Evolutionary conservation across 2,888 invertebrate species (phyloP), one percentile per base, ranked within the genome.

Genomic region (Ptychoptera albimana): DNA sequence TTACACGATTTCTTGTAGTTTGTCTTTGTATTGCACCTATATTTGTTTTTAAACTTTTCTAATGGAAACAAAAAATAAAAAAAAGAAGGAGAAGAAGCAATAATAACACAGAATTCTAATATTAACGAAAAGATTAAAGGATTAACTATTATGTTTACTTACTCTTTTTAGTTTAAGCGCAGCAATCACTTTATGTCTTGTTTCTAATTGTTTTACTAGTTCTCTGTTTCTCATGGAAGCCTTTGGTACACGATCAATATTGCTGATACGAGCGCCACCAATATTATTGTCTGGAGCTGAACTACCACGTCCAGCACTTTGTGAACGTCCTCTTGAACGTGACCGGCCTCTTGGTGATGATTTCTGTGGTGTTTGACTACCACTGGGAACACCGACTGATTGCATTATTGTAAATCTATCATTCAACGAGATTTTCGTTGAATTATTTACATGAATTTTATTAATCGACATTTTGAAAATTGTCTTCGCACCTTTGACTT

Each of bases 351-450:
- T 35, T 46, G 39, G 31, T 38, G 44, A 29, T 46, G 40, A 23
- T 45, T 45, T 31, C 48, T 47, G 15, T 51, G 52, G 16, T 48
- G 48, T 29, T 51, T 50, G 51, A 54, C 49, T 54, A 56, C 49
- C 53, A 39, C 46, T 49, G 16, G 52, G 48, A 11, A 12, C 36
- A 29, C 14, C 38, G 37, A 39, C 45, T 15, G 57, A 52, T 43
- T 61, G 59, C 42, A 64, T 59, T 44, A 60, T 60, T 34, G 66
- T 64, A 45, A 67, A 67, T 16, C 67, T 61, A 46, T 66, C 67
- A 50, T 66, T 67, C 13, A 67, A 51, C 23, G 66, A 60, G 46
- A 67, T 57, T 45, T 58, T 59, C 10, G 75, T 75, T 11, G 71
- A 62, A 43, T 67, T 67, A 31, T 70, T 61, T 2, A 58, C 54